Base-by-base conservation (phyloP, 2,113 vertebrate genomes). In the Symphodus melops region DNA sequence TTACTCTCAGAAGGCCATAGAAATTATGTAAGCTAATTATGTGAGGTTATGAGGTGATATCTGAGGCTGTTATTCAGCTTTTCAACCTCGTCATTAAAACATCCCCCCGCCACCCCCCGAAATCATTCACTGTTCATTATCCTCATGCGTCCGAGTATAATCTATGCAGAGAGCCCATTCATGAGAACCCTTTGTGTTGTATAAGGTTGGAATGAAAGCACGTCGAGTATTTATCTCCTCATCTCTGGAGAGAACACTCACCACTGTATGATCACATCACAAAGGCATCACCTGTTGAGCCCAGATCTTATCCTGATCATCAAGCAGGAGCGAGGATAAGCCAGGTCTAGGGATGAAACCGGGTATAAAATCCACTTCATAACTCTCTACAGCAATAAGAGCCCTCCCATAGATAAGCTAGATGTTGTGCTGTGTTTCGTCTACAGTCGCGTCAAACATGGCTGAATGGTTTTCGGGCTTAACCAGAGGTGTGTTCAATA, bases 371-470 rank as follows among this genome's bases (percentile, higher is more conserved):
- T 72, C 54, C 75, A 82, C 76, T 71, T 78, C 70, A 87, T 53
- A 90, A 85, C 87, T 77, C 87, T 86, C 76, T 28, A n/a, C 82
- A 93, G 92, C 92, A 93, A 93, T 92, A 92, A 90, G 9, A 79
- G 59, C 81, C 83, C 88, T 87, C 68, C 33, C 68, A 72, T 77
- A 76, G 60, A 90, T 92, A 89, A 92, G 91, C 92, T 92, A 87
- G 46, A 68, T 77, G 67, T 75, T 79, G 62, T 68, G 68, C 87
- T 77, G 48, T 63, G 68, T 81, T 79, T 68, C 73, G 85, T 75
- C 51, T 41, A 67, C 21, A 9, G 67, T 65, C 48, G 19, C 61
- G 44, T 81, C 53, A 64, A 75, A 83, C 44, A 65, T 55, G 70
- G 68, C 68, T 67, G 56, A 75, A 66, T 49, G 54, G 75, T 81